phyloP scores from a whole-genome alignment of 2,113 vertebrate species.

The Salvator merianae region DNA sequence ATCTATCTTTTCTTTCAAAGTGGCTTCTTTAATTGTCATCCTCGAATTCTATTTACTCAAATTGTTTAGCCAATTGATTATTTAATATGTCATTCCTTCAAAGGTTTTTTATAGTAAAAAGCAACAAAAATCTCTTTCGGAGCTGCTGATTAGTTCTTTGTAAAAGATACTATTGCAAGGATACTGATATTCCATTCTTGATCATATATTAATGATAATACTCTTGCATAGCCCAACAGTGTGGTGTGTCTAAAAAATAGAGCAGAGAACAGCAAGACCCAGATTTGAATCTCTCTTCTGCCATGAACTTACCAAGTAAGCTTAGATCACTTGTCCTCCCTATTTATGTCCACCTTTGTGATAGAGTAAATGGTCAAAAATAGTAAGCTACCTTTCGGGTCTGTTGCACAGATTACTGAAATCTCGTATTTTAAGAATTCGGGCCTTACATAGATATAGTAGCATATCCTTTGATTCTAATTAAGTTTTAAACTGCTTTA shows the following conservation, averaged over 20 bases:
- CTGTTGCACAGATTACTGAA: neutral
- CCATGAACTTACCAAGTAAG: neutral
- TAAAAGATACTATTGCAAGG: neutral
- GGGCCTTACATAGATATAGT: no score
- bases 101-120: neutral
- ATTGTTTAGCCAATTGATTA: neutral
- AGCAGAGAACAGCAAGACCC: neutral
- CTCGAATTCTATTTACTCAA: neutral
- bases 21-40: constrained; percentile 1
- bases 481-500: neutral
- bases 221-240: neutral
- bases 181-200: neutral
- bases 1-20: constrained; percentile 48
- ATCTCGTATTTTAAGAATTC: neutral
- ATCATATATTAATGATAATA: neutral
- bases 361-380: neutral
- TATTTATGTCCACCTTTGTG: neutral
- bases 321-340: neutral
- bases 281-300: neutral
- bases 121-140: neutral
- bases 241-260: neutral
- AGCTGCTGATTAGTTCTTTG: neutral
- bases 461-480: neutral
- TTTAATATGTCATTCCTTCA: neutral
- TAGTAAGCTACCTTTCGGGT: neutral